phyloP scores from a whole-genome alignment of 2,888 invertebrate genomes.

The Diaphora mendica region DNA sequence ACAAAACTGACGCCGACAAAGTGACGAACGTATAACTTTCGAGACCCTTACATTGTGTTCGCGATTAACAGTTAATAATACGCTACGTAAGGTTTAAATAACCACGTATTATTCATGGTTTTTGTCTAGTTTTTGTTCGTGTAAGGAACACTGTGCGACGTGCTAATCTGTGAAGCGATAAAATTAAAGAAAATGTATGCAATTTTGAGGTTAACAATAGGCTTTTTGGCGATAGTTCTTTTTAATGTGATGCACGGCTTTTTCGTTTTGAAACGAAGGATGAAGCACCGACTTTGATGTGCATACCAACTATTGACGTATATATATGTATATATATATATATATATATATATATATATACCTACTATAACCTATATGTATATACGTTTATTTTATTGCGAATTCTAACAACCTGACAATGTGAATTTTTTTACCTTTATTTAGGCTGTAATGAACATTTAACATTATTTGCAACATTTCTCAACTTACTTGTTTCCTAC shows the following conservation, averaged over 20 bases:
- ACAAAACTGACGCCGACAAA: slow-evolving; percentile 71
- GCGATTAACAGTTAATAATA: slow-evolving; percentile 75
- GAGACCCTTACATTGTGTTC: slow-evolving; percentile 62
- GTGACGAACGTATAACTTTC: slow-evolving; percentile 65
- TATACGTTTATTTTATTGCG: too few relatives aligned
- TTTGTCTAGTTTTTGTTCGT: slow-evolving; percentile 50
- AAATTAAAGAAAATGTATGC: slow-evolving; percentile 22
- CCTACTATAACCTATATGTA: too few relatives aligned
- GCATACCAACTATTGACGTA: background rate
- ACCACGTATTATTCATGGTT: slow-evolving; percentile 53
- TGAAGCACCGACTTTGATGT: background rate
- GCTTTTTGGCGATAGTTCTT: background rate
- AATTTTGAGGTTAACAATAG: slow-evolving; percentile 11
- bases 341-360: too few relatives aligned
- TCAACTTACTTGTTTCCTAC: too few relatives aligned
- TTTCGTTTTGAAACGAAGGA: background rate
- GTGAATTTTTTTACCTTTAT: too few relatives aligned
- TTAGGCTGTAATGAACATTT: too few relatives aligned
- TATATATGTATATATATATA: too few relatives aligned
- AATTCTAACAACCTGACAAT: too few relatives aligned
- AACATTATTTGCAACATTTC: too few relatives aligned
- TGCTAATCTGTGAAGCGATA: slow-evolving; percentile 30
- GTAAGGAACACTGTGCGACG: slow-evolving; percentile 41
- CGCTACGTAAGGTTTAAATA: slow-evolving; percentile 49
- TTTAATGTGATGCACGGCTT: background rate